A percentile compares a stretch with the other conserved stretches of the same genome.
phyloP scores from a whole-genome alignment of 2,888 invertebrate genomes.

The Quadroppia sp. region DNA sequence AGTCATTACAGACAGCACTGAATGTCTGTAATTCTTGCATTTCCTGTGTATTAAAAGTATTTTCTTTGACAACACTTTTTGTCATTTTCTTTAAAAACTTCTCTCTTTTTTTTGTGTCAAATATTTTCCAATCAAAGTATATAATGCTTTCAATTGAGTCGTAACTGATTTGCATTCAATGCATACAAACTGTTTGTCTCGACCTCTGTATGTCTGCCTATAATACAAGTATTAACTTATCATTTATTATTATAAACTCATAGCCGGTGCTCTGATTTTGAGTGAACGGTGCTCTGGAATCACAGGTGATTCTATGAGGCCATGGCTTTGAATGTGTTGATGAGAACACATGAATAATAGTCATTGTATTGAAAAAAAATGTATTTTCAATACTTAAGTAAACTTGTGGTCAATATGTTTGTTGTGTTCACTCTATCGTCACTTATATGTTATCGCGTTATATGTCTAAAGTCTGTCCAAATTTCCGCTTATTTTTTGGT shows the following conservation, averaged over 20 bases:
- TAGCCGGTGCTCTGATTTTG: not conserved
- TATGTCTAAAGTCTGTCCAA: constrained; percentile 22
- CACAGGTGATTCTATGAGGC: not conserved
- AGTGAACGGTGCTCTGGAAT: not conserved
- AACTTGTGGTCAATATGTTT: not conserved
- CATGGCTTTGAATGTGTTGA: not conserved
- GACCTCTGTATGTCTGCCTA: not conserved
- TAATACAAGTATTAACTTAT: not conserved
- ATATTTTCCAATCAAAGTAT: too few species aligned
- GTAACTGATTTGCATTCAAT: too few species aligned
- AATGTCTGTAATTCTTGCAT: too few species aligned
- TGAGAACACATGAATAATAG: constrained; percentile 1
- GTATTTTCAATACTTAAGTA: not conserved
- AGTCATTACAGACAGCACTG: not conserved
- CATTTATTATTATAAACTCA: too few species aligned
- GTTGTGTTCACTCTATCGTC: constrained; percentile 19
- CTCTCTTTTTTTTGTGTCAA: constrained; percentile 12
- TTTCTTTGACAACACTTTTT: constrained; percentile 8
- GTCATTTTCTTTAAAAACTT: not conserved
- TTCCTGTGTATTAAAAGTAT: not conserved
- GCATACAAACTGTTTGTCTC: not conserved
- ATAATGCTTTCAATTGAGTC: too few species aligned
- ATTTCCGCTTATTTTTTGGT: constrained; percentile 33
- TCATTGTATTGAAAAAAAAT: constrained; percentile 3
- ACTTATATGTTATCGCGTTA: not conserved